Conservation (phyloP, 92 coral and sea anemone genomes). For the Parazoanthus swiftii region DNA sequence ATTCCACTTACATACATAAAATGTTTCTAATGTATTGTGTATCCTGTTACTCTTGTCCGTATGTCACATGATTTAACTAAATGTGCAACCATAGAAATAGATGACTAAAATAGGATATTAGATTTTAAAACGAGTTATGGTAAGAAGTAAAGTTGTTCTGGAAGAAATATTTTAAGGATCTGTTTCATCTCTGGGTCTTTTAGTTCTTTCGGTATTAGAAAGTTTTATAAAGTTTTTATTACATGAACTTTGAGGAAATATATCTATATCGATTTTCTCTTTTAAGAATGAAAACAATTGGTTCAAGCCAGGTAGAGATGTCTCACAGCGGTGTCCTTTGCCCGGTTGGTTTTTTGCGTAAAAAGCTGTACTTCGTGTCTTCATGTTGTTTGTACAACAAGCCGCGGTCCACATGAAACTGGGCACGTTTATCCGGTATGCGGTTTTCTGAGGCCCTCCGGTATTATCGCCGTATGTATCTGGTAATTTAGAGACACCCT, state of each 20-base stretch:
- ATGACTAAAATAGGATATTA: no score
- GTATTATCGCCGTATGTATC: background rate
- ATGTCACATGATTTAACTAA: no score
- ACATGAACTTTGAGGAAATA: background rate
- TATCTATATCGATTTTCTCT: background rate
- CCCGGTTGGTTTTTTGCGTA: background rate
- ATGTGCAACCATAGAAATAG: no score
- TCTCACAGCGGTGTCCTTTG: background rate
- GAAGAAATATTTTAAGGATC: no score
- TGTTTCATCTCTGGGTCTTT: no score
- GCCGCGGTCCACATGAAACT: conserved; percentile 17
- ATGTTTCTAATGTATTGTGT: no score
- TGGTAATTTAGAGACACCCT: conserved; percentile 27
- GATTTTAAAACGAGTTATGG: no score
- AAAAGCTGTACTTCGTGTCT: background rate
- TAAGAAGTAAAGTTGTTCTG: no score
- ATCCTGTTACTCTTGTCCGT: no score
- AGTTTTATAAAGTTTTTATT: background rate
- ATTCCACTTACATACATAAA: no score
- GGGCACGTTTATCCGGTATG: conserved; percentile 16
- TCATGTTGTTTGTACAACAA: background rate
- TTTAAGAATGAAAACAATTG: background rate
- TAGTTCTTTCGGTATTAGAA: no score
- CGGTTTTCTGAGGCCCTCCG: background rate
- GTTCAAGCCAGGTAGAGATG: background rate